Base-by-base conservation (phyloP, 2,113 vertebrate species). In the Ochotona princeps region DNA sequence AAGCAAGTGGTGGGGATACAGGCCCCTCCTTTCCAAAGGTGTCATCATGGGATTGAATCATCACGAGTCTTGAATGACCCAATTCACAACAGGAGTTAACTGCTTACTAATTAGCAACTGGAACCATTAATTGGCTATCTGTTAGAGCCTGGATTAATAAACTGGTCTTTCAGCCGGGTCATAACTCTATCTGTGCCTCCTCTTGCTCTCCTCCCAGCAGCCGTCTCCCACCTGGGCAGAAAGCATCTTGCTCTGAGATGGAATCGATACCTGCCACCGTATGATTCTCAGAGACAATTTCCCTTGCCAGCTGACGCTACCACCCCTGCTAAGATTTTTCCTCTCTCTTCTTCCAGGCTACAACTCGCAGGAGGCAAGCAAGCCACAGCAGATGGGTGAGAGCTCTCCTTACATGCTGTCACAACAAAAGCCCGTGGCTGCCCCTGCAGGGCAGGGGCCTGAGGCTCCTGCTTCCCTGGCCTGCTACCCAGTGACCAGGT, bases 41-140 rank as follows among this genome's bases (percentile, higher is more conserved):
- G 11, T 93, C 87, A 75, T 32, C 25, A 49, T n/a, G 0, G 87
- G 25, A 51, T 78, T 79, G 12, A 2, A n/a, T 51, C 80, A 13
- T 15, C 38, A 79, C 96, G 92, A 72, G 94, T 92, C 92, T 94
- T 44, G 23, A 80, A 70, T 90, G 63, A 69, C 91, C 93, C 84
- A 28, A 28, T 94, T 97, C 96, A 96, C 94, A 97, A 78, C 0
- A 79, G 92, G 85, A 98, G 87, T 96, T 97, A 98, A 97, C 96
- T 78, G 92, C 96, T 97, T 93, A 81, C 93, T 97, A 97, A 98
- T 98, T 98, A 98, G 85, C 76, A 82, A 90, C 95, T 95, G 18
- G 92, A 95, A 92, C 92, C 97, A 94, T 97, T 97, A 98, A 97
- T 94, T 97, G 93, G 92, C 95, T 95, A 97, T 95, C 97, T 96